Evolutionary conservation across 2,797 vertebrate species (phyloP), one percentile per base, ranked within the genome.

Genomic region (Xiphophorus birchmanni): DNA sequence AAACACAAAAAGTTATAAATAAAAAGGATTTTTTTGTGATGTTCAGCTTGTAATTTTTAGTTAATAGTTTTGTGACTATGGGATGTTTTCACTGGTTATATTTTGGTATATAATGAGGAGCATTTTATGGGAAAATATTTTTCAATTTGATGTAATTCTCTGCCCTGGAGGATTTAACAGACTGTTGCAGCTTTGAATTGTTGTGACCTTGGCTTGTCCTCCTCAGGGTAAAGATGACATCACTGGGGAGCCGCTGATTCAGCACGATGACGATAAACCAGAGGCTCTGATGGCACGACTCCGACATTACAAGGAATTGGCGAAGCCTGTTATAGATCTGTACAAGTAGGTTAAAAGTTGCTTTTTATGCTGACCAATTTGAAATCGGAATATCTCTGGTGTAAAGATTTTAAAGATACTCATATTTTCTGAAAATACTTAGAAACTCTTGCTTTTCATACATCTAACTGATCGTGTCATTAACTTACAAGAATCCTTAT

Each of bases 221-320:
- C 81, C 47, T 77, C 87, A 99, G 98, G 97, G 98, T 0, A 47
- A 96, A 23, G 98, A 99, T 89, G 98, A 99, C 74, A 21, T 98
- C 93, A 98, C 96, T 0, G 97, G 97, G 0, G 98, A 99, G 85
- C 96, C 96, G 0, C 91, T 99, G 88, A 95, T 98, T 86, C 97
- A 98, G 89, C 96, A 96, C 0, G 96, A 98, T n/a, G 97, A 97
- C 0, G 98, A 99, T 94, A 96, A 96, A 86, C 97, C 97, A 0
- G 97, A 98, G 88, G 97, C 97, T 0, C 95, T 99, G 73, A 96
- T 96, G 74, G 92, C 96, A 83, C 94, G 96, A 86, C 96, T 99
- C 84, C 95, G 97, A 80, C 97, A 97, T 88, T 99, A 99, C 95
- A 99, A 99, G 89, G 98, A 98, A 6, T 95, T 97, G 63, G 97